A percentile compares a stretch with the other conserved stretches of the same genome.
Conservation (phyloP, 2,113 vertebrate species). For the Gopherus evgoodei region DNA sequence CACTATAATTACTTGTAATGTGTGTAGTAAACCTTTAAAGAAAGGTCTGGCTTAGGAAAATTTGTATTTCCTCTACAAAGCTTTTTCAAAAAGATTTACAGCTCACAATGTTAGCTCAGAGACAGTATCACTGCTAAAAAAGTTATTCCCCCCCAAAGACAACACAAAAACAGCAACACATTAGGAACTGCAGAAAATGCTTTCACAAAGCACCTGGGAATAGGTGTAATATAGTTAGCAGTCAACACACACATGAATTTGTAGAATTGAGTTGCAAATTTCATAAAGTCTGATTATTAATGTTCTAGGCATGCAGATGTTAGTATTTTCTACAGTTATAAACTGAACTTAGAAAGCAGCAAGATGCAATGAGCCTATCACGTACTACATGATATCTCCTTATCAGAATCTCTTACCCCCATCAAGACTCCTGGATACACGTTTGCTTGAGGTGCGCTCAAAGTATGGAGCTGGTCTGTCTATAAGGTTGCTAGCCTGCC, state of each 20-base stretch:
- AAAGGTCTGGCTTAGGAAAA: too few relatives aligned
- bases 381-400: background rate
- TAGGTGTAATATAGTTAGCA: background rate
- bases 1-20: too few relatives aligned
- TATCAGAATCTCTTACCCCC: slow-evolving; percentile 76
- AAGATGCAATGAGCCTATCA: accelerated
- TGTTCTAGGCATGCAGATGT: background rate
- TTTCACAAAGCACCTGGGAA: background rate
- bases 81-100: too few relatives aligned
- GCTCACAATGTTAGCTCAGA: too few relatives aligned
- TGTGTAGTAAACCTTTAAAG: too few relatives aligned
- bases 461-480: slow-evolving; percentile 87
- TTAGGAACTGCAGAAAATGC: background rate
- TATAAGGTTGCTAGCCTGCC: slow-evolving; percentile 88
- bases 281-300: background rate
- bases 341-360: background rate
- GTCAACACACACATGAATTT: background rate
- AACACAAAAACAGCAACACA: background rate
- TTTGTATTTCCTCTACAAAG: too few relatives aligned
- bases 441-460: slow-evolving; percentile 86
- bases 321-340: accelerated
- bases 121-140: too few relatives aligned
- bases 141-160: too few relatives aligned
- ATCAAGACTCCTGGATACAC: slow-evolving; percentile 87
- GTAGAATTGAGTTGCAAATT: background rate